phyloP scores from a whole-genome alignment of 2,113 vertebrate species.

The Cyanistes caeruleus region DNA sequence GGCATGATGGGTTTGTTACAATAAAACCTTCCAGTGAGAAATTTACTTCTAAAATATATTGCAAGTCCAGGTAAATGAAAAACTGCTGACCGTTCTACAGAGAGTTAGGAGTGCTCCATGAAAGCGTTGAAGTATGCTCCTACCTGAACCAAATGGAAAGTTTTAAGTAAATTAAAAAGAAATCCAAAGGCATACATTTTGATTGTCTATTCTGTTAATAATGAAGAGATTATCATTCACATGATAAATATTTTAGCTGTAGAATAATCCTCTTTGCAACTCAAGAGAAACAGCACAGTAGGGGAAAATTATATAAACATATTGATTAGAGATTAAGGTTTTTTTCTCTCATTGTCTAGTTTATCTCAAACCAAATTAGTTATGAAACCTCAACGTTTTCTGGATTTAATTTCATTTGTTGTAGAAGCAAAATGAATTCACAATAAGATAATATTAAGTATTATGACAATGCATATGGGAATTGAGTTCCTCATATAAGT shows the following conservation, averaged over 20 bases:
- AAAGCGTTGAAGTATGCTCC: background rate
- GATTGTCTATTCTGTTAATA: conserved; percentile 57
- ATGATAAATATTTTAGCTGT: conserved; percentile 63
- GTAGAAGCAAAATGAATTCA: conserved; percentile 46
- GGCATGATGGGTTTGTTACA: background rate
- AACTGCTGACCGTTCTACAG: background rate
- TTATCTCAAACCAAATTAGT: conserved; percentile 56
- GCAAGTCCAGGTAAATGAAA: background rate
- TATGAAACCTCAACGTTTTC: conserved; percentile 3
- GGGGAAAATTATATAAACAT: conserved; percentile 56
- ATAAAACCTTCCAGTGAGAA: background rate
- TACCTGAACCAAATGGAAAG: background rate
- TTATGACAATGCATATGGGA: background rate
- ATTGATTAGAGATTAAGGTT: conserved; percentile 69
- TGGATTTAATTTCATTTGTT: conserved; percentile 58
- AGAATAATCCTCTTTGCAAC: conserved; percentile 74
- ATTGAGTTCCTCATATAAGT: conserved; percentile 54
- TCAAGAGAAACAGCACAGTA: conserved; percentile 27
- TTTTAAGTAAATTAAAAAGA: conserved; percentile 57
- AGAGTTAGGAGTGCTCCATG: conserved; percentile 10
- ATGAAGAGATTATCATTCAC: conserved; percentile 62
- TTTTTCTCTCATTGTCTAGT: conserved; percentile 78
- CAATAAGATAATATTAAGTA: conserved; percentile 1
- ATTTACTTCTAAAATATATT: background rate
- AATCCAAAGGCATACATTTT: conserved; percentile 35